Base-by-base conservation (phyloP, 2,113 vertebrate genomes). In the Rhynchomys soricoides region DNA sequence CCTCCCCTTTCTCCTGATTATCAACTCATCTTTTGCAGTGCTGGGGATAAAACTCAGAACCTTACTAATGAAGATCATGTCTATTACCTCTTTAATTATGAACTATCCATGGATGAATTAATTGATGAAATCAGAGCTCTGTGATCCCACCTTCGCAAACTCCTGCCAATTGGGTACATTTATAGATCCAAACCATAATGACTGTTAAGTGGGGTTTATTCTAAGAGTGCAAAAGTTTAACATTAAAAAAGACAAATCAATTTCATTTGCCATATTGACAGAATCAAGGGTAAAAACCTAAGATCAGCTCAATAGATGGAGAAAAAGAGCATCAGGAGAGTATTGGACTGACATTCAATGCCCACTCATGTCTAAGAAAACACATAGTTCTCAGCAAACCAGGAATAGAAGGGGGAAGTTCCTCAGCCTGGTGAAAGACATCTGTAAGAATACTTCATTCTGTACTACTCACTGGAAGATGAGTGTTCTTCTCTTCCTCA, bases 261-360 rank as follows among this genome's bases (percentile, higher is more conserved):
- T 96, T 96, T 81, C 90, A 96, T 90, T 94, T 19, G 86, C 4
- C 10, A 57, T 40, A 93, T 96, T 95, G 90, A 88, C 26, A 97
- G 70, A 96, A 79, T 88, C 86, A 95, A 93, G 55, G 10, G 59
- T 31, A 83, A 86, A 82, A 16, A 12, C 21, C 15, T 78, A 92
- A 73, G 19, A 59, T 87, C 15, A 78, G 86, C 74, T 95, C n/a
- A 86, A 89, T 37, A 81, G 83, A 82, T 79, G 52, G 16, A 93
- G 66, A 45, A 90, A 90, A 87, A 87, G 40, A 64, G 37, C 24
- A 75, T 74, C 68, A 81, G 81, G 77, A 66, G 29, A 48, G 22
- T 66, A 66, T 45, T 66, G 40, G 48, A 31, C 82, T 86, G 59
- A 66, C 31, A 96, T 77, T 62, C 59, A 91, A n/a, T 48, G 86